Evolutionary conservation across 2,888 invertebrate species (phyloP).

Genomic region (Diogma glabrata): DNA sequence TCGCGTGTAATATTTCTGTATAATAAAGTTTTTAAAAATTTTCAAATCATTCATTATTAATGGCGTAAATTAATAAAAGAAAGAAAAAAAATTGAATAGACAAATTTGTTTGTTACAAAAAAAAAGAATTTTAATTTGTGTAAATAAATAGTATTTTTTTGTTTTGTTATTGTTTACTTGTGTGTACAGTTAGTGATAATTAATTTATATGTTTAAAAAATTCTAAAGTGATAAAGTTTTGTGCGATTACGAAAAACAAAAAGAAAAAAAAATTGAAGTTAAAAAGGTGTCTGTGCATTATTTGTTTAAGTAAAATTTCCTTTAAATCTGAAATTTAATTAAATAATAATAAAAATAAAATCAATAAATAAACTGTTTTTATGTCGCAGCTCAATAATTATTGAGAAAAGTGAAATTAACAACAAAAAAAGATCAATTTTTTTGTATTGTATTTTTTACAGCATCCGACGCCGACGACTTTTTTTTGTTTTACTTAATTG

Average conservation of each 20-base stretch:
- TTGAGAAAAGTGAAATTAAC: constrained; percentile 39
- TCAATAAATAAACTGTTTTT: neutral
- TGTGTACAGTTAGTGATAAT: constrained; percentile 58
- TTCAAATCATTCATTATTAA: constrained; percentile 46
- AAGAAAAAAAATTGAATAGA: neutral
- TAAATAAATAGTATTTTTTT: neutral
- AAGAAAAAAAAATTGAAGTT: constrained; percentile 22
- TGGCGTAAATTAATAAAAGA: constrained; percentile 43
- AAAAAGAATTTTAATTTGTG: constrained; percentile 3
- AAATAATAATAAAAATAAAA: constrained; percentile 2
- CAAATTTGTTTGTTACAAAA: neutral
- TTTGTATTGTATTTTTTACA: constrained; percentile 34
- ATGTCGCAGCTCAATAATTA: constrained; percentile 2
- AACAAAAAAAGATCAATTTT: constrained; percentile 31
- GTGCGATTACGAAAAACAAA: constrained; percentile 37
- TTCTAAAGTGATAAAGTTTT: constrained; percentile 40
- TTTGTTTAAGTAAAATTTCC: too few relatives aligned
- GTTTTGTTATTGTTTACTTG: constrained; percentile 42
- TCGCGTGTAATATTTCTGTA: neutral
- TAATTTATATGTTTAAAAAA: neutral
- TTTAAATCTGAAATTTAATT: too few relatives aligned
- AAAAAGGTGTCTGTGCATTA: constrained; percentile 26
- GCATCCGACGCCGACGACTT: constrained; percentile 44
- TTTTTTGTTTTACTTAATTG: neutral
- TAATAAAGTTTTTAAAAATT: neutral